Evolutionary conservation across 2,797 vertebrate species (phyloP).

Genomic region (Silurus lanzhouensis): DNA sequence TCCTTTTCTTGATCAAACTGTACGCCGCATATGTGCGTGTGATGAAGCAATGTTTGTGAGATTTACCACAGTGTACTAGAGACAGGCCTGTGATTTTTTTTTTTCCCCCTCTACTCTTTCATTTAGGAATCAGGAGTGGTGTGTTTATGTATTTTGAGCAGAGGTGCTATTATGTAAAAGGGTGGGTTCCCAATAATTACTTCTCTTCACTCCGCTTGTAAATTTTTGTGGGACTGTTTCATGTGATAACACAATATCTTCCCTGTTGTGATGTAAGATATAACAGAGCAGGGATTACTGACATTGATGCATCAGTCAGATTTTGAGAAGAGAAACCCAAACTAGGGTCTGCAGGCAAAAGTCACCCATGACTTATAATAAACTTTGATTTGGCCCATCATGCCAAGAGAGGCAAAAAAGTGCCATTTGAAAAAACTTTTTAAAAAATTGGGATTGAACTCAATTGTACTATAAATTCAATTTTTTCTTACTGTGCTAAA

Average conservation of each 20-base stretch:
- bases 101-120: not conserved
- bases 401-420: too few species aligned
- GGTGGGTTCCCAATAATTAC: constrained; percentile 26
- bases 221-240: not conserved
- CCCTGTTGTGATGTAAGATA: not conserved
- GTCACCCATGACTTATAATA: too few species aligned
- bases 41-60: not conserved
- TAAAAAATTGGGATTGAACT: too few species aligned
- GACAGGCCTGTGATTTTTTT: constrained; percentile 28
- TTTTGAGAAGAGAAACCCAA: too few species aligned
- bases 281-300: not conserved
- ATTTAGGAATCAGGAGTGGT: constrained; percentile 22
- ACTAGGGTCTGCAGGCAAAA: too few species aligned
- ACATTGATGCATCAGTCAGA: not conserved
- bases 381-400: too few species aligned
- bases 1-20: not conserved
- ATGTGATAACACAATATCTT: constrained; percentile 3
- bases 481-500: too few species aligned
- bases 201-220: not conserved
- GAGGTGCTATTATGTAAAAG: constrained; percentile 32
- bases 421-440: too few species aligned
- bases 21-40: not conserved
- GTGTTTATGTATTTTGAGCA: constrained; percentile 39
- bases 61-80: not conserved
- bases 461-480: too few species aligned